phyloP scores from a whole-genome alignment of 2,888 invertebrate genomes.

The Agrypnus murinus region DNA sequence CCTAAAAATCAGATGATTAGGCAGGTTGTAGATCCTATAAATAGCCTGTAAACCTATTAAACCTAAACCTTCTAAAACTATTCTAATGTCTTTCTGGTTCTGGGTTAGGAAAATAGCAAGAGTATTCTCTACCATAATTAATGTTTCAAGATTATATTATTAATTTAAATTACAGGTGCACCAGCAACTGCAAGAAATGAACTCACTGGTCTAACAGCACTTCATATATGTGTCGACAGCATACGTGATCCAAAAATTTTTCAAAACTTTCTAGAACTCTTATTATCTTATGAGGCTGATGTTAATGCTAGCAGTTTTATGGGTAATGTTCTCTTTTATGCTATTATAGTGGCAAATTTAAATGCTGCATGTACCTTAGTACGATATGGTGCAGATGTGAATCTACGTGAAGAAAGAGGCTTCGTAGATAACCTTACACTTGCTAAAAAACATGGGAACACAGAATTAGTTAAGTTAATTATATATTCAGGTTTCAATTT shows the following conservation, averaged over 20 bases:
- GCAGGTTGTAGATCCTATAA: no score
- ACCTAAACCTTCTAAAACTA: no score
- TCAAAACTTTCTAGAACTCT: constrained; percentile 72
- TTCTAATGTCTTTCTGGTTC: no score
- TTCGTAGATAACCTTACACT: constrained; percentile 76
- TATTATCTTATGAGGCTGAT: constrained; percentile 65
- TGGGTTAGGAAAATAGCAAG: no score
- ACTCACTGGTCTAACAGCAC: constrained; percentile 70
- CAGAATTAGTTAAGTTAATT: constrained; percentile 68
- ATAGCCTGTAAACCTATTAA: no score
- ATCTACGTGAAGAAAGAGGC: constrained; percentile 74
- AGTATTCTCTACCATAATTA: constrained; percentile 47
- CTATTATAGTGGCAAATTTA: constrained; percentile 69
- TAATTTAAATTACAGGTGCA: constrained; percentile 59
- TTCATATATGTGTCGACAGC: constrained; percentile 79
- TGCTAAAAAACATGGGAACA: constrained; percentile 71
- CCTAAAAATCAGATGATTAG: no score
- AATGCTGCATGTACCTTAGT: constrained; percentile 75
- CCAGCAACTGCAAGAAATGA: constrained; percentile 66
- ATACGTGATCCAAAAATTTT: constrained; percentile 73
- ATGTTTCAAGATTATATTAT: constrained; percentile 64
- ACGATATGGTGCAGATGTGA: constrained; percentile 78
- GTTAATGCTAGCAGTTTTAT: constrained; percentile 64
- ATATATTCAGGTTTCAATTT: constrained; percentile 70
- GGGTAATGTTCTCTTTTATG: constrained; percentile 70